phyloP scores from a whole-genome alignment of 1,140 invertebrate species.

The Drosophila parvula region DNA sequence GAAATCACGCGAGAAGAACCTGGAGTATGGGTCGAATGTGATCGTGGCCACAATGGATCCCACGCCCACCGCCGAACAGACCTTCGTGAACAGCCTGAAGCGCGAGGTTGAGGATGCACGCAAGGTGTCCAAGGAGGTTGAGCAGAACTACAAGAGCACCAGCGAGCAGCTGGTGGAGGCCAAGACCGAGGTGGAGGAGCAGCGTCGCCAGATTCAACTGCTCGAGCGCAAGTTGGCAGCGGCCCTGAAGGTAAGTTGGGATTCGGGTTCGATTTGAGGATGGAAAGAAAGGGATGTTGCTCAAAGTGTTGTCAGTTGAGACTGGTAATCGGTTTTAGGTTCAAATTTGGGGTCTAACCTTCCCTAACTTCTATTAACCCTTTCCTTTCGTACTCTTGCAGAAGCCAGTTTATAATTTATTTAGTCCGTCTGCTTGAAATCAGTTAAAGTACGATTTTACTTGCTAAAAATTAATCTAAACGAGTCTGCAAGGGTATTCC shows the following conservation, averaged over 20 bases:
- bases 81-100: conserved; percentile 88
- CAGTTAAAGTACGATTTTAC: neutral
- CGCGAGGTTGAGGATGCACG: conserved; percentile 90
- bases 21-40: conserved; percentile 85
- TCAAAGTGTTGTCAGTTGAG: conserved; percentile 70
- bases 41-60: conserved; percentile 82
- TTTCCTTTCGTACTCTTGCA: conserved; percentile 33
- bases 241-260: conserved; percentile 85
- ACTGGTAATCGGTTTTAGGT: conserved; percentile 2
- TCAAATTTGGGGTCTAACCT: conserved; percentile 7
- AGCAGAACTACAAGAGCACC: conserved; percentile 90
- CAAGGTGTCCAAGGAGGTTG: conserved; percentile 91
- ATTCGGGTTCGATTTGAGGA: neutral
- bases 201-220: conserved; percentile 89
- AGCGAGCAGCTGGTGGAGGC: conserved; percentile 91
- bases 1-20: conserved; percentile 86
- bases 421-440: neutral
- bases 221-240: conserved; percentile 90
- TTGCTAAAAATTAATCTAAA: neutral
- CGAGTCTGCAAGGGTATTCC: conserved; percentile 15
- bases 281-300: conserved; percentile 4
- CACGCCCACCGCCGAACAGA: conserved; percentile 84
- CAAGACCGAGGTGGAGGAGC: conserved; percentile 91
- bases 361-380: conserved; percentile 23
- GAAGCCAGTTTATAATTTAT: neutral